phyloP scores from a whole-genome alignment of 2,113 vertebrate species.

The Myotis yumanensis region DNA sequence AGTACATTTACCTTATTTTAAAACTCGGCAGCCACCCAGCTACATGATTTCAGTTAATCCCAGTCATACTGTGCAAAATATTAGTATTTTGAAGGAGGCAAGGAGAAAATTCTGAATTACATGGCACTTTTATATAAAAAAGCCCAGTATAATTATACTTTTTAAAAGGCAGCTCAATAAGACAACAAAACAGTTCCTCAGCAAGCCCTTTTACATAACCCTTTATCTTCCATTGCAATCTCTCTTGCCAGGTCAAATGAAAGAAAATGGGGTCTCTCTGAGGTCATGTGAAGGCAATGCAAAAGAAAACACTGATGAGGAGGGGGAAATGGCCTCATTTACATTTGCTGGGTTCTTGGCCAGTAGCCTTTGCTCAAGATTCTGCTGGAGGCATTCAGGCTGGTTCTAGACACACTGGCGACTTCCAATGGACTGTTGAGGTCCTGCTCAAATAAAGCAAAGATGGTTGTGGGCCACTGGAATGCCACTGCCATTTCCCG shows the following conservation, averaged over 20 bases:
- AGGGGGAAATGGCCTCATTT: not conserved
- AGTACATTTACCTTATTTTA: constrained; percentile 4
- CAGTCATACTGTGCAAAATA: not conserved
- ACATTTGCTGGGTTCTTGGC: not conserved
- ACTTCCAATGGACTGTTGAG: not conserved
- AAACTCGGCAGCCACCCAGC: not conserved
- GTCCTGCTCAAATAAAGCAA: not conserved
- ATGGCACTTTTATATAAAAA: not conserved
- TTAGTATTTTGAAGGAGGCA: not conserved
- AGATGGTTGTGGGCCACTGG: no score
- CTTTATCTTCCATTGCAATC: not conserved
- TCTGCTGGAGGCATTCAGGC: not conserved
- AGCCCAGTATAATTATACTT: not conserved
- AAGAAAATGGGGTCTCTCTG: not conserved
- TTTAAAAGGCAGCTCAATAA: not conserved
- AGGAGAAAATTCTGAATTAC: not conserved
- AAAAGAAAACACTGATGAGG: not conserved
- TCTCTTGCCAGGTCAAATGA: not conserved
- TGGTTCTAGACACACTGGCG: not conserved
- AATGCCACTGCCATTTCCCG: not conserved
- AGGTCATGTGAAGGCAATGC: not conserved
- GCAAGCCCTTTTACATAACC: not conserved
- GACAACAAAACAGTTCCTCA: not conserved
- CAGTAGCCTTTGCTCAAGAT: not conserved
- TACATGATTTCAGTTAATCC: not conserved